These are phyloP conservation scores for Allolobophora icterica DNA, from an alignment of 2,888 invertebrate species.

Conservation along the genomic window DNA sequence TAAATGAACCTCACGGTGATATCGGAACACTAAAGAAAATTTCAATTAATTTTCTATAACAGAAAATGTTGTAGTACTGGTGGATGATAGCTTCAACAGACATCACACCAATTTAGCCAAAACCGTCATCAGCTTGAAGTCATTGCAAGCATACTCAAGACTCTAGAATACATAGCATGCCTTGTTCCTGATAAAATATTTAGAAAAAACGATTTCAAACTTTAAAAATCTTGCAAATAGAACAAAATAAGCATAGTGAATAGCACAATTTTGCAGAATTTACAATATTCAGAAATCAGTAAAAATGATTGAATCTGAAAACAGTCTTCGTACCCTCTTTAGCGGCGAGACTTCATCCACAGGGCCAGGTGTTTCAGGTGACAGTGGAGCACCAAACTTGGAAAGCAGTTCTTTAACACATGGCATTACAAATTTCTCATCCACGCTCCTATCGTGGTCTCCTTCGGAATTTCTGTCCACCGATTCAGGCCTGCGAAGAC, in stretches of 20 bases:
- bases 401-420: constrained; percentile 11
- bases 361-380: not conserved
- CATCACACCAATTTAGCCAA: not conserved
- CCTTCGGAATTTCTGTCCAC: not conserved
- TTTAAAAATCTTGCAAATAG: not conserved
- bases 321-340: constrained; percentile 18
- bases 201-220: not conserved
- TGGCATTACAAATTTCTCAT: not conserved
- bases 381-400: not conserved
- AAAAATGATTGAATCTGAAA: not conserved
- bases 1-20: not conserved
- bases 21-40: not conserved
- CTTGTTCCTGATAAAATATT: not conserved
- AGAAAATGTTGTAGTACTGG: not conserved
- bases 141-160: not conserved
- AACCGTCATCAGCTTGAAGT: not conserved
- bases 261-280: not conserved
- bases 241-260: too few species aligned
- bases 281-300: too few species aligned
- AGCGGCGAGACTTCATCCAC: not conserved
- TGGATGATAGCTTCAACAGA: too few species aligned
- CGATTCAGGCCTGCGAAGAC: not conserved
- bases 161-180: not conserved
- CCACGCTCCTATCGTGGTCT: not conserved
- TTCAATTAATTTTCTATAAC: not conserved